Percentiles rank a stretch among this genome's conserved stretches.
Evolutionary conservation across 2,797 vertebrate species (phyloP).

Genomic region (Passerculus sandwichensis): DNA sequence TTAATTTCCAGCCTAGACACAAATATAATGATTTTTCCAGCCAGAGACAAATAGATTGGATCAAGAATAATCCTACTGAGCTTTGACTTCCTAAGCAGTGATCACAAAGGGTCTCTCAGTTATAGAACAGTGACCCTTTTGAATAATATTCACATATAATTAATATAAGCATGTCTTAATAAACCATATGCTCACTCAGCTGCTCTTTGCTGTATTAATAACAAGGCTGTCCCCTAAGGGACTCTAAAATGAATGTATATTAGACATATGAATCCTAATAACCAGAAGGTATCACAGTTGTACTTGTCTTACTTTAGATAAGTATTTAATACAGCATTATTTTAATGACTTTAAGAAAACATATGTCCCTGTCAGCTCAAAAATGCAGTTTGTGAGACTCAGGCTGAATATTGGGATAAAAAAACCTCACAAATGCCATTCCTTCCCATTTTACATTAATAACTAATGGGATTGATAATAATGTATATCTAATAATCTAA

Average conservation of each 20-base stretch:
- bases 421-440: neutral
- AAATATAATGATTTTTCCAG: conserved; percentile 38
- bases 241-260: conserved; percentile 69
- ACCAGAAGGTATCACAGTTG: conserved; percentile 56
- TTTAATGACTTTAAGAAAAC: conserved; percentile 58
- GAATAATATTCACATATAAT: conserved; percentile 66
- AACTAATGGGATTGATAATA: neutral
- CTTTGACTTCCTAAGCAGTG: conserved; percentile 40
- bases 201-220: conserved; percentile 72
- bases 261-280: conserved; percentile 45
- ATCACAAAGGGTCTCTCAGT: conserved; percentile 50
- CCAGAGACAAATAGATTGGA: conserved; percentile 30
- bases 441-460: neutral
- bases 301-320: conserved; percentile 59
- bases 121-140: conserved; percentile 61
- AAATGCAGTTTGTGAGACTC: neutral
- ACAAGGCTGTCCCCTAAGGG: conserved; percentile 63
- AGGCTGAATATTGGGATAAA: neutral
- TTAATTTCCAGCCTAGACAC: conserved; percentile 20
- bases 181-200: conserved; percentile 78
- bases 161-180: conserved; percentile 73
- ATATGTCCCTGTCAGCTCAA: neutral
- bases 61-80: conserved; percentile 24
- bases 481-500: neutral
- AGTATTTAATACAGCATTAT: conserved; percentile 61